These are phyloP conservation scores for Drosophila ercepeae DNA, from an alignment of 1,140 invertebrate species.

Conservation along the genomic window DNA sequence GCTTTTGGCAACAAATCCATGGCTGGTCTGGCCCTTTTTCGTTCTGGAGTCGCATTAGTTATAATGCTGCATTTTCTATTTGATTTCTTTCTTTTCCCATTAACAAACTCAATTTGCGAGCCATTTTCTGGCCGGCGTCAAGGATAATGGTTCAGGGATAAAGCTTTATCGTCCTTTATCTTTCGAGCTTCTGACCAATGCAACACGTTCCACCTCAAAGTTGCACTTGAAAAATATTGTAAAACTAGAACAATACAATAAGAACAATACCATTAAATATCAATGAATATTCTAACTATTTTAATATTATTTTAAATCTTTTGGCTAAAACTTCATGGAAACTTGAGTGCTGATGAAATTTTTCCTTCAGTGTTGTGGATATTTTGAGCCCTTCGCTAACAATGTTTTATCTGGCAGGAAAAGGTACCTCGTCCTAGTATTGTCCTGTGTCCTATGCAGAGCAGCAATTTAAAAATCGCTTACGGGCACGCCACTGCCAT, in stretches of 20 bases:
- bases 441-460: slow-evolving; percentile 56
- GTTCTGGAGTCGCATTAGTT: slow-evolving; percentile 29
- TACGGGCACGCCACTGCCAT: slow-evolving; percentile 72
- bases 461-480: slow-evolving; percentile 74
- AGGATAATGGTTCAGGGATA: slow-evolving; percentile 62
- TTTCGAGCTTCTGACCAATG: slow-evolving; percentile 58
- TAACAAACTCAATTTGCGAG: slow-evolving; percentile 71
- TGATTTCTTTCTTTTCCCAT: slow-evolving; percentile 52
- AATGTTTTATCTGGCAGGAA: slow-evolving; percentile 39
- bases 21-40: neutral
- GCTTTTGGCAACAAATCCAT: slow-evolving; percentile 62
- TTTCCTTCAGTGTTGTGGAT: slow-evolving; percentile 4
- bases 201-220: slow-evolving; percentile 56
- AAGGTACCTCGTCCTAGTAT: slow-evolving; percentile 20
- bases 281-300: neutral
- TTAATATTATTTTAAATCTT: too few species aligned
- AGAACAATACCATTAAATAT: neutral
- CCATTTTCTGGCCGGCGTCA: slow-evolving; percentile 59
- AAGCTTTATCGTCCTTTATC: slow-evolving; percentile 57
- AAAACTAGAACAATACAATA: neutral
- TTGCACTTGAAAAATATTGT: slow-evolving; percentile 12
- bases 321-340: too few species aligned
- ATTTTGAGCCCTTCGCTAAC: slow-evolving; percentile 38
- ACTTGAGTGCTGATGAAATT: too few species aligned
- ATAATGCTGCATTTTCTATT: slow-evolving; percentile 53